These are phyloP conservation scores for Eubasilissa splendida DNA, from an alignment of 2,888 invertebrate genomes.

Conservation along the genomic window DNA sequence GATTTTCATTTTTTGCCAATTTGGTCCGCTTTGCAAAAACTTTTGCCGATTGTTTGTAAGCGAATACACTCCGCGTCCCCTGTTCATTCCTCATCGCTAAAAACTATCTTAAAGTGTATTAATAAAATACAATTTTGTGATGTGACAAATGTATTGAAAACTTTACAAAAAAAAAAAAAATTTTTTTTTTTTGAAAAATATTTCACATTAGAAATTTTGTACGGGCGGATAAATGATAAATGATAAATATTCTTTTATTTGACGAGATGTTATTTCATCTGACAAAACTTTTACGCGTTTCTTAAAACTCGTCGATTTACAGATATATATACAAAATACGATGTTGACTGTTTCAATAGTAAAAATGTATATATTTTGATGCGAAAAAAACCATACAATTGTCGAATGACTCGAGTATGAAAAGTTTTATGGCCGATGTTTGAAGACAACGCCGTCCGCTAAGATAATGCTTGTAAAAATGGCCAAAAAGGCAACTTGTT, in stretches of 20 bases:
- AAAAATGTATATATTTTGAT: too few species aligned
- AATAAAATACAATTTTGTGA: not conserved
- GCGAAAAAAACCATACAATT: too few species aligned
- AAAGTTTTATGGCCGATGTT: too few species aligned
- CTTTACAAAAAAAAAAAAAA: not conserved
- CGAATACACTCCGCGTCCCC: not conserved
- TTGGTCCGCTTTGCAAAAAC: constrained; percentile 27
- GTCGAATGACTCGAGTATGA: too few species aligned
- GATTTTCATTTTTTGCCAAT: constrained; percentile 24
- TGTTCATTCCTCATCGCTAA: not conserved
- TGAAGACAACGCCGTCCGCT: not conserved
- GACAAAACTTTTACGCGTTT: too few species aligned
- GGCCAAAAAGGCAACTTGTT: not conserved
- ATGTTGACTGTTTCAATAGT: too few species aligned
- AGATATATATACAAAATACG: too few species aligned
- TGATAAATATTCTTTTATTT: too few species aligned
- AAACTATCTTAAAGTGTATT: not conserved
- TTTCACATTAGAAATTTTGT: too few species aligned
- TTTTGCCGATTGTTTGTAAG: constrained; percentile 23
- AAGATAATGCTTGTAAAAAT: not conserved
- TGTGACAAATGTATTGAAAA: constrained; percentile 13
- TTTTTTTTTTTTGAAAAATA: not conserved
- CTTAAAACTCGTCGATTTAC: too few species aligned
- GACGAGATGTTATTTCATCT: too few species aligned
- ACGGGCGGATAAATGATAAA: too few species aligned